Evolutionary conservation across 2,797 vertebrate species (phyloP), one percentile per base, ranked within the genome.

Genomic region (Coregonus ussuriensis): DNA sequence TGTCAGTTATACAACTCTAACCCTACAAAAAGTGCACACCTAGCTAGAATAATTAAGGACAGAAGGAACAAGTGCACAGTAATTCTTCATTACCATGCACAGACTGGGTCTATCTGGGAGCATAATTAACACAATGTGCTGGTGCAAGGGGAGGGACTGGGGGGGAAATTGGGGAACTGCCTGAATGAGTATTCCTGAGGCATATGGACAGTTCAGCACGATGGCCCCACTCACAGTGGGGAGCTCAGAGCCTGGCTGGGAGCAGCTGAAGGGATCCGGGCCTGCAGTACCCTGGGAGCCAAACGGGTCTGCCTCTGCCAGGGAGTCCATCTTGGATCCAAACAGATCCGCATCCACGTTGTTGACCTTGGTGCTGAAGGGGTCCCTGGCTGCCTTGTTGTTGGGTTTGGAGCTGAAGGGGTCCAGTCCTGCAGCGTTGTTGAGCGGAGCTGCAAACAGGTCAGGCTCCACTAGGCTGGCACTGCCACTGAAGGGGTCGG

Each of bases 401-500:
- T 63, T 51, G 4, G 81, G 62, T 77, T 91, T 91, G 67, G 90
- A 85, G 75, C 77, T 70, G 69, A 94, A 94, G 3, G 88, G 92
- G 79, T 89, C 94, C 1, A 88, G 73, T 74, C 74, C 89, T 3
- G 88, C 75, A 0, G 88, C 11, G 21, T 92, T 90, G 47, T 83
- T 91, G 51, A 76, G 74, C 35, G 89, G 91, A 35, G 89, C 76
- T 35, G 86, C 90, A 79, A 95, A 95, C 29, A 92, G 88, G 85
- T 94, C 91, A 6, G 92, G 87, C 59, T 95, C 93, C 4, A 89
- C 81, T 13, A 63, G 47, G 0, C 82, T 85, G 2, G 86, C 9
- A 52, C 85, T 87, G 68, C 89, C 81, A 74, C 86, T 90, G 85
- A 99, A 99, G 18, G 95, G 97, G 86, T 99, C 96, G 25, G 25